Percentiles rank a stretch among this genome's conserved stretches.
These are phyloP conservation scores for Chymomyza costata DNA, from an alignment of 1,140 invertebrate genomes.

Conservation along the genomic window DNA sequence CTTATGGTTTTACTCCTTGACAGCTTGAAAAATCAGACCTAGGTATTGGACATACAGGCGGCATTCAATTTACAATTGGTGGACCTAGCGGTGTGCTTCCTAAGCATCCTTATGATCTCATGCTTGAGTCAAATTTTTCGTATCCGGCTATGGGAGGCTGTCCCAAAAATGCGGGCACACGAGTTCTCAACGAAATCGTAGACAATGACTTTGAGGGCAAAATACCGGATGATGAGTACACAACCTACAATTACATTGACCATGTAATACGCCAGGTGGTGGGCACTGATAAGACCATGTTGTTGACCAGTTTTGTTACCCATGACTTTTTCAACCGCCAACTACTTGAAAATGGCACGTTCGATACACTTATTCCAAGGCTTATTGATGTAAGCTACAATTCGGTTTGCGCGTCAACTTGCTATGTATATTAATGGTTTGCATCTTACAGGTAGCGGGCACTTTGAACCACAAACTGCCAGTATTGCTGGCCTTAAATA, in stretches of 20 bases:
- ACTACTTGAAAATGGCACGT: constrained; percentile 68
- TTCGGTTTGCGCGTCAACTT: background rate
- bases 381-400: constrained; percentile 59
- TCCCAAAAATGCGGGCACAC: constrained; percentile 64
- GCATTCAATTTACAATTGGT: constrained; percentile 71
- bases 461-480: constrained; percentile 70
- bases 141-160: constrained; percentile 70
- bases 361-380: constrained; percentile 55
- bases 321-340: constrained; percentile 70
- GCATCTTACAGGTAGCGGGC: constrained; percentile 52
- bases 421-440: background rate
- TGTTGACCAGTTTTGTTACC: constrained; percentile 66
- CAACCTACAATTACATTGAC: constrained; percentile 61
- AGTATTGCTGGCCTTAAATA: constrained; percentile 62
- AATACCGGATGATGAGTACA: constrained; percentile 68
- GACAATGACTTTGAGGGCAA: constrained; percentile 68
- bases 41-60: constrained; percentile 68
- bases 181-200: constrained; percentile 66
- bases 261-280: constrained; percentile 63
- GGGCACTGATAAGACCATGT: constrained; percentile 67
- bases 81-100: constrained; percentile 67
- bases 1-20: background rate
- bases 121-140: constrained; percentile 64
- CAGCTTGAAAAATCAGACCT: constrained; percentile 67
- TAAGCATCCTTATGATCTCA: constrained; percentile 66